Percentiles rank a stretch among this genome's conserved stretches.
phyloP scores from a whole-genome alignment of 2,888 invertebrate species.

The Luffia ferchaultella region DNA sequence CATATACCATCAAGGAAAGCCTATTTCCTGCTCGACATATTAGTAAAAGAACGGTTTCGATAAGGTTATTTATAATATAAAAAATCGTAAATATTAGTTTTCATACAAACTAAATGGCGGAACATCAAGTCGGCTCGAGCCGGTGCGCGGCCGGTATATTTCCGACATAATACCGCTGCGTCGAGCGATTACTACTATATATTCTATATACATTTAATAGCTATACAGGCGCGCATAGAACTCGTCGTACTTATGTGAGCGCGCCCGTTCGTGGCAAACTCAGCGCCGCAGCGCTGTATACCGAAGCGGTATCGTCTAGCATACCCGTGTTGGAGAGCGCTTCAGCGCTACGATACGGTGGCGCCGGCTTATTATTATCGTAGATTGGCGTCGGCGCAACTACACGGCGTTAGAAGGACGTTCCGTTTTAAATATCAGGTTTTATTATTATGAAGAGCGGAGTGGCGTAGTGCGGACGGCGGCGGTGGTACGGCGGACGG shows the following conservation, averaged over 20 bases:
- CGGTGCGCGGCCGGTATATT: constrained; percentile 63
- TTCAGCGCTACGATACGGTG: constrained; percentile 40
- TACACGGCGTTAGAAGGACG: constrained; percentile 68
- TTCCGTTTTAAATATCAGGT: constrained; percentile 68
- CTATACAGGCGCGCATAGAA: constrained; percentile 68
- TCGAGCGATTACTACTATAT: constrained; percentile 68
- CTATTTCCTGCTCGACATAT: constrained; percentile 49
- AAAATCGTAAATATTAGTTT: constrained; percentile 57
- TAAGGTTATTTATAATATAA: constrained; percentile 44
- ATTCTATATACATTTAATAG: constrained; percentile 68
- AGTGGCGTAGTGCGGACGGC: constrained; percentile 63
- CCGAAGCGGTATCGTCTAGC: constrained; percentile 24
- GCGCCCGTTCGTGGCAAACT: constrained; percentile 35
- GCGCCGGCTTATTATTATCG: constrained; percentile 65
- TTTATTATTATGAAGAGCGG: constrained; percentile 68
- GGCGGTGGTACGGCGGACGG: constrained; percentile 56
- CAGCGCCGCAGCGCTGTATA: constrained; percentile 47
- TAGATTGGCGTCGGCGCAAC: constrained; percentile 68
- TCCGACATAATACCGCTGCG: constrained; percentile 68
- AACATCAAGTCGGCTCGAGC: constrained; percentile 56
- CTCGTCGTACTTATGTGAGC: constrained; percentile 68
- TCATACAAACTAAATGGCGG: constrained; percentile 63
- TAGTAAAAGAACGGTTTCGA: constrained; percentile 45
- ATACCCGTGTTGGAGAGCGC: constrained; percentile 31
- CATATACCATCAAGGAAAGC: constrained; percentile 51